Evolutionary conservation across 2,888 invertebrate genomes (phyloP), one percentile per base, ranked within the genome.

Genomic region (Drosophila formosana): DNA sequence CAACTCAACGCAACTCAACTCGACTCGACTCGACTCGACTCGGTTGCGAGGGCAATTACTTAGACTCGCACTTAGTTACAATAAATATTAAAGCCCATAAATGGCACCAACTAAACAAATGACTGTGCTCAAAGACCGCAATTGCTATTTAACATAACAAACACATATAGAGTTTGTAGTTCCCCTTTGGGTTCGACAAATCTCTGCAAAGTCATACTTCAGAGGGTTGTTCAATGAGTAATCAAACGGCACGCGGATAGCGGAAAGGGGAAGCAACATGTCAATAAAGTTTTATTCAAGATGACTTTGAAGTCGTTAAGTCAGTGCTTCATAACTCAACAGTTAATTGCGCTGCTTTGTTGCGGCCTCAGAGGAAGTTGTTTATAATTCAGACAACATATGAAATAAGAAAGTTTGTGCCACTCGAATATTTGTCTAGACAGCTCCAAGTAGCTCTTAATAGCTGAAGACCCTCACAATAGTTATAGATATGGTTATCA

Each of bases 1-100:
- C 41, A 28, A 18, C 18, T 9, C 34, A 26, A 32, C n/a, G n/a
- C n/a, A n/a, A n/a, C 30, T 30, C 30, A 30, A 30, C 37, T 4
- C 23, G 47, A 65, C 28, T 50, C 53, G 71, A n/a, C 30, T 30
- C 30, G 7, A 30, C 37, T 4, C 23, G 47, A 65, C 28, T 50
- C 53, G 71, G 66, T 56, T 60, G 63, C 41, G 43, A 56, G 75
- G 75, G 61, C 75, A 75, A 72, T 75, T 75, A 75, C 71, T 67
- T 63, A 58, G 34, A 34, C 55, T 45, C 28, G 37, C 56, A 57
- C 45, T 55, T 56, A 60, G 34, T 69, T 69, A 39, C 47, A 45
- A 32, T 23, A 50, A 9, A 53, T 47, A 56, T 53, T 43, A 60
- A 47, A 61, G 46, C 13, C 28, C 61, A 63, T 55, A 72, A 62